Conservation (phyloP, 2,888 invertebrate genomes). For the Steromphala cineraria region DNA sequence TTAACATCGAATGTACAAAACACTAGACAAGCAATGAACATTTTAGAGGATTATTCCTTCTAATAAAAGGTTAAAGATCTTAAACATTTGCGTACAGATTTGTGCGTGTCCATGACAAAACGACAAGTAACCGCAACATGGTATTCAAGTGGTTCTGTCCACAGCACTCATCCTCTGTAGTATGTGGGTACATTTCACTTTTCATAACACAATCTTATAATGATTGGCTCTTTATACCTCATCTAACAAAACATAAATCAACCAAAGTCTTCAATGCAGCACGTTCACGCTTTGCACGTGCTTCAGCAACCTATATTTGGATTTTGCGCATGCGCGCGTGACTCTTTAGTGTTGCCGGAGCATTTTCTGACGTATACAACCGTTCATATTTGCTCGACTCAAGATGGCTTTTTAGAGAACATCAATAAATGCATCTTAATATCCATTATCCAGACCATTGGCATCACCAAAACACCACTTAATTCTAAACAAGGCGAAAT, state of each 20-base stretch:
- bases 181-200: not conserved
- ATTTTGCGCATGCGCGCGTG: not conserved
- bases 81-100: not conserved
- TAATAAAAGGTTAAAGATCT: not conserved
- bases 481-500: slow-evolving; percentile 3
- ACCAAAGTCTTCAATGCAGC: not conserved
- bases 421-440: not conserved
- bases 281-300: not conserved
- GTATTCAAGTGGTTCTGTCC: not conserved
- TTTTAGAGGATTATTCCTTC: no score
- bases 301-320: no score
- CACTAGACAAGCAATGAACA: no score
- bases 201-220: not conserved
- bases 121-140: not conserved
- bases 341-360: not conserved
- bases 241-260: not conserved
- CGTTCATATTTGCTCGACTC: not conserved
- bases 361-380: no score
- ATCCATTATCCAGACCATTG: not conserved
- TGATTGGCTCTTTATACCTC: not conserved
- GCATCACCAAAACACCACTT: not conserved
- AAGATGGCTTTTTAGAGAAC: not conserved
- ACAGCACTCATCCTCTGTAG: no score
- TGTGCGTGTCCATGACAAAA: not conserved
- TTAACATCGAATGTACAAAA: no score